Evolutionary conservation across 1,140 invertebrate genomes (phyloP), one percentile per base, ranked within the genome.

Genomic region (Chymomyza costata): DNA sequence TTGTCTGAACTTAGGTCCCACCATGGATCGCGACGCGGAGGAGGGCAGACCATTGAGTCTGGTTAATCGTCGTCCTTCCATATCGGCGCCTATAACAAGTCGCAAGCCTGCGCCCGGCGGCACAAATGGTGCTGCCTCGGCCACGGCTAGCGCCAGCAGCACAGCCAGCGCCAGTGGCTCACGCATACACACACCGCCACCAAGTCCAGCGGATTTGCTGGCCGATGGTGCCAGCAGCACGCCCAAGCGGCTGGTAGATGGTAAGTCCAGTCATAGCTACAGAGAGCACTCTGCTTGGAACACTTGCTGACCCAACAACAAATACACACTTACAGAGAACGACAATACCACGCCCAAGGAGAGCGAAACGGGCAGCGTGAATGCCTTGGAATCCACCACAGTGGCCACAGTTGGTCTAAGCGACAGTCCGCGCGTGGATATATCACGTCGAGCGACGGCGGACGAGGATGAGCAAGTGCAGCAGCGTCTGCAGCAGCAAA

Each of bases 31-130:
- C 28, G 90, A 92, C 54, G 88, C 87, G 59, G 89, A 90, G 81
- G 88, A 92, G 82, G 92, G 91, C 28, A 86, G 92, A 37, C 91
- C 91, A 5, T 85, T 93, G 19, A 91, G 92, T 45, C 87, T 91
- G 13, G 90, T 92, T 13, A 93, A 91, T 78, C 88, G 92, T 19
- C 86, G 90, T 48, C 92, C 92, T 30, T 92, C 91, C 63, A 93
- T 93, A 65, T 92, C 92, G 21, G 92, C 92, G n/a, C 91, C 92
- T 21, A 93, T 93, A 52, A 90, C 91, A 11, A 88, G 83, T 52
- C 89, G 88, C 87, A 90, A 88, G 71, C 86, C 87, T 35, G 45
- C 63, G 0, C 48, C 71, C 0, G 53, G 21, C 11, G 87, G 85
- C 7, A 2, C 19, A 37, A 38, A 15, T 18, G 1, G 30, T 28